Base-by-base conservation (phyloP, 2,888 invertebrate species). In the Auanema sp. region DNA sequence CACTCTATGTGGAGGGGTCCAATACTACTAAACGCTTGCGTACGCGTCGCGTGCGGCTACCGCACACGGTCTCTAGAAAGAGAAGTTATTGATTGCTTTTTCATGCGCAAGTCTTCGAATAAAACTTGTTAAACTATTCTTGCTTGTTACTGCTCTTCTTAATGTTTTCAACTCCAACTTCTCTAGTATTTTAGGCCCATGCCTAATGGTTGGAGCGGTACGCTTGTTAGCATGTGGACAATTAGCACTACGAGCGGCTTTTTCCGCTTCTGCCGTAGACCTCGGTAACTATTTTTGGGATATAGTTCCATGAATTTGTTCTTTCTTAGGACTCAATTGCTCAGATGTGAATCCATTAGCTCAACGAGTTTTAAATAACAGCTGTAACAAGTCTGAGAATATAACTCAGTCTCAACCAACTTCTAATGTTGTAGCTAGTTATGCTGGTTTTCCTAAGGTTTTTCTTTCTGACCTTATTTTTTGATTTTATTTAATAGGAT, bases 361-460 rank as follows among this genome's bases (percentile, higher is more conserved):
- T 33, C 33, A 33, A 8, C 3, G 33, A 33, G 33, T 33, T 33
- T 5, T 33, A n/a, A n/a, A n/a, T 33, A 33, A 33, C 8, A 8
- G 33, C 3, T 3, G 33, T 33, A 21, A 65, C 10, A 65, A 55
- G 44, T 65, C 44, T 42, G 64, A 64, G 14, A 41, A 65, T 8
- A 51, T n/a, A n/a, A n/a, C 59, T 1, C 60, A 60, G 40, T 11
- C 58, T 25, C 53, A 54, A 14, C 24, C 54, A 12, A 61, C 60
- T 3, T 43, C 58, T 1, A 72, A 68, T 53, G 80, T 79, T 42
- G 70, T 78, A 44, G 75, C 79, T 1, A 71, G 77, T 50, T 78
- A 77, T 64, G 80, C 81, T 23, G 81, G 81, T 10, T 80, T 81
- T 65, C 77, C 81, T 0, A 81, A 81, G 61, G 75, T 79, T 24